Evolutionary conservation across 1,140 invertebrate genomes (phyloP).

Genomic region (Lethrus apterus): DNA sequence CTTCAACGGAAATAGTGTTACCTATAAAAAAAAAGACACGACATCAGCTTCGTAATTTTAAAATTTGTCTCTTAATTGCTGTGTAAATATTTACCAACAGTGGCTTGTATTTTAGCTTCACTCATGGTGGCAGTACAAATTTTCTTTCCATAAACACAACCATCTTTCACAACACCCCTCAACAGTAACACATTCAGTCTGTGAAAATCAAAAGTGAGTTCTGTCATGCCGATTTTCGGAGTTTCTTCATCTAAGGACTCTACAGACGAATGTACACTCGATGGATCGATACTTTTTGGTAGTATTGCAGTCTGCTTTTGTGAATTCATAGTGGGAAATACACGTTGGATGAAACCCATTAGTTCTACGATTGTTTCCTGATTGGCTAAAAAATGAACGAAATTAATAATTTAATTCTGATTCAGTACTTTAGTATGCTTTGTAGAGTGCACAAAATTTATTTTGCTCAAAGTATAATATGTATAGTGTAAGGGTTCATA

Average conservation of each 20-base stretch:
- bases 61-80: not conserved
- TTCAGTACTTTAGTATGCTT: too few species aligned
- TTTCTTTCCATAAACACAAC: conserved; percentile 68
- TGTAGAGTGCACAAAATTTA: not conserved
- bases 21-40: conserved; percentile 33
- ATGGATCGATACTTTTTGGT: conserved; percentile 7
- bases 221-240: conserved; percentile 45
- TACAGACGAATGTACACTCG: conserved; percentile 20
- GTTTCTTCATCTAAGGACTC: conserved; percentile 30
- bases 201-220: conserved; percentile 89
- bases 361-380: conserved; percentile 92
- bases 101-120: conserved; percentile 84
- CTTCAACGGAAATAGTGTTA: conserved; percentile 59
- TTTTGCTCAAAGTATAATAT: too few species aligned
- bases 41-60: not conserved
- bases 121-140: conserved; percentile 89
- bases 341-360: conserved; percentile 73
- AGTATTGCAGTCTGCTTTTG: conserved; percentile 23
- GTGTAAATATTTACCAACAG: conserved; percentile 52
- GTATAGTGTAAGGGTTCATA: too few species aligned
- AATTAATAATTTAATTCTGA: too few species aligned
- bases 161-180: conserved; percentile 66
- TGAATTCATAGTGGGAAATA: conserved; percentile 51
- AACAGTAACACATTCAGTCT: conserved; percentile 81
- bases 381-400: conserved; percentile 63